Percentiles rank a stretch among this genome's conserved stretches.
These are phyloP conservation scores for Lonchura striata DNA, from an alignment of 2,113 vertebrate species.

Conservation along the genomic window DNA sequence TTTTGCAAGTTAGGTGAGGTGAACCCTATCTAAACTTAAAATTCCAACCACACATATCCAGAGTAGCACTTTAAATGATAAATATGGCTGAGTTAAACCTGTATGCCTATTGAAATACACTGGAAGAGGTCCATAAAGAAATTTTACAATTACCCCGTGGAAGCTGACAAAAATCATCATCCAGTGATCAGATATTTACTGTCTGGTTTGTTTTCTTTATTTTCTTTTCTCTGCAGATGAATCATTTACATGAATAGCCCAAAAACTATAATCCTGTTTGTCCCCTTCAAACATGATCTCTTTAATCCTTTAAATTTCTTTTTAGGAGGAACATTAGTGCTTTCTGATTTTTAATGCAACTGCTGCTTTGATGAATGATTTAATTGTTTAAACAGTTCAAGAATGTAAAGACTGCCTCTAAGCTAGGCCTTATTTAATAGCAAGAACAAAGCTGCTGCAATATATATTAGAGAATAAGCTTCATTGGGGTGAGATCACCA, in stretches of 20 bases:
- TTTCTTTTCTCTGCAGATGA: neutral
- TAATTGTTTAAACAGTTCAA: constrained; percentile 2
- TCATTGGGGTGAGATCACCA: neutral
- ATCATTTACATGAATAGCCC: neutral
- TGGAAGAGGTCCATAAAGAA: neutral
- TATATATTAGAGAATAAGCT: neutral
- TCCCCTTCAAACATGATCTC: neutral
- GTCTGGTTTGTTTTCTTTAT: accelerated
- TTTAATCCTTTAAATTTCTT: neutral
- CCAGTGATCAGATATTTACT: neutral
- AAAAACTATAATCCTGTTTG: neutral
- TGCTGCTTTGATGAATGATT: neutral
- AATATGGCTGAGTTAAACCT: neutral
- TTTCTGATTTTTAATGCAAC: neutral
- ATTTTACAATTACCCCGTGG: neutral
- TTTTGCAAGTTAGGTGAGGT: constrained; percentile 17
- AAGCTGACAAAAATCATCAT: neutral
- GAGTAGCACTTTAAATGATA: neutral
- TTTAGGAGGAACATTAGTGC: neutral
- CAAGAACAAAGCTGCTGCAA: neutral
- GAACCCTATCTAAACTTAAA: neutral
- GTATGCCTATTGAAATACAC: neutral
- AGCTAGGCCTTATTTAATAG: neutral
- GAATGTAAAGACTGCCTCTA: neutral
- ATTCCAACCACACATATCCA: neutral